These are phyloP conservation scores for Petromus typicus DNA, from an alignment of 2,113 vertebrate species.

Conservation along the genomic window DNA sequence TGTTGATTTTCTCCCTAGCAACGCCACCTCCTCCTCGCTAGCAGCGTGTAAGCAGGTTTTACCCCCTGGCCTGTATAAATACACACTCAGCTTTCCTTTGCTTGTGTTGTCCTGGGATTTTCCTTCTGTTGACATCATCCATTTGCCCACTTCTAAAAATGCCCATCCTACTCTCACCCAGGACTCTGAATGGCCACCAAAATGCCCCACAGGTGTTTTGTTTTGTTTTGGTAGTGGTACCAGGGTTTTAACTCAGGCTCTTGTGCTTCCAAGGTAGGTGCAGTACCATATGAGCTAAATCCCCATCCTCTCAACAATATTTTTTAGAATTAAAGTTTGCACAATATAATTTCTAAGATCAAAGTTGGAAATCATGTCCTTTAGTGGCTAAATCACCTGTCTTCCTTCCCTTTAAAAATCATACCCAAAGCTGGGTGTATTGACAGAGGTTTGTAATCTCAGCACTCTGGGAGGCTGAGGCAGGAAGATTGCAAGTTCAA, in stretches of 20 bases:
- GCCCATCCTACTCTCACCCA: not conserved
- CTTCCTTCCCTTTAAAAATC: not conserved
- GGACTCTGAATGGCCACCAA: not conserved
- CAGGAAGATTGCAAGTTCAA: not conserved
- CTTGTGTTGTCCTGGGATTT: slow-evolving; percentile 4
- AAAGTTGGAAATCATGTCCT: not conserved
- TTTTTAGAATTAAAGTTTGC: not conserved
- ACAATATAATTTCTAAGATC: not conserved
- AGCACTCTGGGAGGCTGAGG: not conserved
- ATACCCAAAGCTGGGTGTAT: not conserved
- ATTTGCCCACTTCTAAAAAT: slow-evolving; percentile 7
- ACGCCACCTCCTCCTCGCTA: not conserved
- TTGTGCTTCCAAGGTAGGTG: too few species aligned
- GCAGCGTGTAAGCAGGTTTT: not conserved
- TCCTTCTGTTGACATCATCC: slow-evolving; percentile 16
- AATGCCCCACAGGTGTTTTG: not conserved
- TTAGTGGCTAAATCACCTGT: not conserved
- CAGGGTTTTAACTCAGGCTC: too few species aligned
- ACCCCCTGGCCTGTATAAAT: not conserved
- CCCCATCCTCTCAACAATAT: too few species aligned
- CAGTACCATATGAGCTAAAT: too few species aligned
- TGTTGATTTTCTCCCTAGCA: slow-evolving; percentile 36
- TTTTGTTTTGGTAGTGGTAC: too few species aligned
- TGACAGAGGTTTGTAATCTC: not conserved
- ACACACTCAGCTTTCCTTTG: slow-evolving; percentile 6